Conservation (phyloP, 2,797 vertebrate genomes). For the Sebastes hubbsi region DNA sequence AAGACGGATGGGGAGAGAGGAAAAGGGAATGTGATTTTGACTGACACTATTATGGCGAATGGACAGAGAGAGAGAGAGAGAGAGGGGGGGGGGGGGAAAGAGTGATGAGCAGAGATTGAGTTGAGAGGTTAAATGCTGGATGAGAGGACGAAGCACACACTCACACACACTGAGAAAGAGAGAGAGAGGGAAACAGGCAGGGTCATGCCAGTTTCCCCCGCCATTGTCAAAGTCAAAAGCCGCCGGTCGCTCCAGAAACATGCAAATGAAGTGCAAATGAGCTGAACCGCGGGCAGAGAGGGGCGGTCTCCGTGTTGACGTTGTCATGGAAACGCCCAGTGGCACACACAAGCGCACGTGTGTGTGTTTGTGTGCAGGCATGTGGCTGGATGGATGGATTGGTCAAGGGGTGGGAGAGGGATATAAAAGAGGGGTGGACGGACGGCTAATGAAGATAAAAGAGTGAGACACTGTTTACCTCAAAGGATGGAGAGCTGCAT, state of each 20-base stretch:
- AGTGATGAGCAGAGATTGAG: slow-evolving; percentile 30
- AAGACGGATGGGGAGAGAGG: not conserved
- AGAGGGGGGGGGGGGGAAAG: too few species aligned
- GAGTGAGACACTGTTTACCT: slow-evolving; percentile 43
- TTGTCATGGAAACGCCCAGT: slow-evolving; percentile 81
- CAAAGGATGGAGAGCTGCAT: slow-evolving; percentile 19
- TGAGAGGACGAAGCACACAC: slow-evolving; percentile 11
- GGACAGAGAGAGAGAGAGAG: slow-evolving; percentile 1
- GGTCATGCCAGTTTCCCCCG: slow-evolving; percentile 60
- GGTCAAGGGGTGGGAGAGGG: slow-evolving; percentile 38
- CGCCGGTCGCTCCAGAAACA: slow-evolving; percentile 77
- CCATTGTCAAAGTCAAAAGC: slow-evolving; percentile 82
- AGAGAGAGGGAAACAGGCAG: slow-evolving; percentile 20
- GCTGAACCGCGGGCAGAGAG: slow-evolving; percentile 67
- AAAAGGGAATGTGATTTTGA: slow-evolving; percentile 1
- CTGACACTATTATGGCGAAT: slow-evolving; percentile 6
- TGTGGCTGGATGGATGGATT: slow-evolving; percentile 43
- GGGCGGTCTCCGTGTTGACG: slow-evolving; percentile 73
- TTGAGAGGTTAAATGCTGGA: slow-evolving; percentile 39
- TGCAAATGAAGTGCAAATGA: slow-evolving; percentile 86
- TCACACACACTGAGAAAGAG: not conserved
- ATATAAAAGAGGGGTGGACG: slow-evolving; percentile 29
- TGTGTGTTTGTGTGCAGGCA: slow-evolving; percentile 21
- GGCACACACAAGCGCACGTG: slow-evolving; percentile 39
- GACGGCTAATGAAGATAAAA: slow-evolving; percentile 61